Conservation (phyloP, 2,888 invertebrate genomes). For the Acleris laterana region DNA sequence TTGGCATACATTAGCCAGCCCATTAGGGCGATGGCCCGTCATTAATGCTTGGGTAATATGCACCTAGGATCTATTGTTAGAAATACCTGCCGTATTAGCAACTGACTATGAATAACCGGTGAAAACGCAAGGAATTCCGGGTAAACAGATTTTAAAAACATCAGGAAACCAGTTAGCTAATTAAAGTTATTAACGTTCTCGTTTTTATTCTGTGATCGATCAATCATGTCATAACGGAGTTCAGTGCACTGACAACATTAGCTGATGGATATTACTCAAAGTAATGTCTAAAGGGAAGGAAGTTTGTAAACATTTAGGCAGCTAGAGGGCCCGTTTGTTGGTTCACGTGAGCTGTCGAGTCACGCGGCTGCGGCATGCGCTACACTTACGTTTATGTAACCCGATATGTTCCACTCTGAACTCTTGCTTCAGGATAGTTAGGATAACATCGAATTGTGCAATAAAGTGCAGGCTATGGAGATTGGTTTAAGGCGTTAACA, state of each 20-base stretch:
- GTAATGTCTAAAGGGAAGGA: constrained; percentile 43
- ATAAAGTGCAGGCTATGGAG: no score
- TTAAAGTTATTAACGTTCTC: no score
- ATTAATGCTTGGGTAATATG: constrained; percentile 67
- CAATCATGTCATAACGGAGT: neutral
- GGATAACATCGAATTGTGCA: no score
- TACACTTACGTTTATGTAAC: constrained; percentile 8
- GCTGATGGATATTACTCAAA: neutral
- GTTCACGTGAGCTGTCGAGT: constrained; percentile 54
- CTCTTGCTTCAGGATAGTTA: constrained; percentile 3
- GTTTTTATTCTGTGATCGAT: no score
- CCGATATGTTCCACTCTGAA: neutral
- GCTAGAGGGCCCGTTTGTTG: constrained; percentile 56
- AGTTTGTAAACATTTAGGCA: constrained; percentile 62
- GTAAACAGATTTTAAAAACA: neutral
- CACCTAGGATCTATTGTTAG: constrained; percentile 69
- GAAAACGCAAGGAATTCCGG: constrained; percentile 4
- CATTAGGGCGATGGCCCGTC: constrained; percentile 66
- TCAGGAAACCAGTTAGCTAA: no score
- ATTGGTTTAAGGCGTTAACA: no score
- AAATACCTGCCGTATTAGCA: constrained; percentile 41
- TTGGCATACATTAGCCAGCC: constrained; percentile 64
- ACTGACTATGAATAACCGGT: constrained; percentile 25
- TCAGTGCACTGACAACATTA: neutral
- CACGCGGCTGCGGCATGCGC: constrained; percentile 7